A percentile compares a stretch with the other conserved stretches of the same genome.
These are phyloP conservation scores for Brachystomella parvula DNA, from an alignment of 1,140 invertebrate species.

Conservation along the genomic window DNA sequence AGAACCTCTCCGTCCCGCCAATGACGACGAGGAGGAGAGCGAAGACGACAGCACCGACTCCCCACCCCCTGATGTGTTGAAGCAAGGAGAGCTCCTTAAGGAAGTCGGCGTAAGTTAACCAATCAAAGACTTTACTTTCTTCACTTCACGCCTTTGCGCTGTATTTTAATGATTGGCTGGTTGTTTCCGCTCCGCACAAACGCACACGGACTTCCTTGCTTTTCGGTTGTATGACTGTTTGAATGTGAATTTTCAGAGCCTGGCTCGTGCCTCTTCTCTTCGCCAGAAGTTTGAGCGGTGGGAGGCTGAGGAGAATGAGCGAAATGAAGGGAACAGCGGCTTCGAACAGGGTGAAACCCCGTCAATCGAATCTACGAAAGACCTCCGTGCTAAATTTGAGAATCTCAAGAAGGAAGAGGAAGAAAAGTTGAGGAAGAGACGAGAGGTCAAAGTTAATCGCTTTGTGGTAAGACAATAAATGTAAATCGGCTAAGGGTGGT, in stretches of 20 bases:
- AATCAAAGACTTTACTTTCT: not conserved
- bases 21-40: conserved; percentile 53
- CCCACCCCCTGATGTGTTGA: conserved; percentile 36
- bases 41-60: conserved; percentile 45
- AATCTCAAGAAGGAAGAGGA: conserved; percentile 47
- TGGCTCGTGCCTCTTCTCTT: conserved; percentile 74
- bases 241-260: conserved; percentile 49
- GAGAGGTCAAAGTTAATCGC: conserved; percentile 59
- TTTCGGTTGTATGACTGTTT: not conserved
- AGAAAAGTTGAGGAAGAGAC: conserved; percentile 8
- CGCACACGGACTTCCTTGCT: not conserved
- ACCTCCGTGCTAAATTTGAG: conserved; percentile 73
- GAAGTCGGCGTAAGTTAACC: conserved; percentile 41
- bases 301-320: conserved; percentile 55
- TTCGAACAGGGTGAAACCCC: conserved; percentile 41
- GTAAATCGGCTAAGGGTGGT: too few relatives aligned
- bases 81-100: conserved; percentile 55
- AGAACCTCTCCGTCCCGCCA: conserved; percentile 49
- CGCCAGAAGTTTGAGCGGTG: conserved; percentile 85
- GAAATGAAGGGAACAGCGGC: conserved; percentile 44
- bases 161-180: too few relatives aligned
- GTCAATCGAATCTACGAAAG: conserved; percentile 65
- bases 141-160: too few relatives aligned
- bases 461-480: conserved; percentile 64
- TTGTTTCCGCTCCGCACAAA: too few relatives aligned